Evolutionary conservation across 2,888 invertebrate species (phyloP).

Genomic region (Liposcelis brunnea): DNA sequence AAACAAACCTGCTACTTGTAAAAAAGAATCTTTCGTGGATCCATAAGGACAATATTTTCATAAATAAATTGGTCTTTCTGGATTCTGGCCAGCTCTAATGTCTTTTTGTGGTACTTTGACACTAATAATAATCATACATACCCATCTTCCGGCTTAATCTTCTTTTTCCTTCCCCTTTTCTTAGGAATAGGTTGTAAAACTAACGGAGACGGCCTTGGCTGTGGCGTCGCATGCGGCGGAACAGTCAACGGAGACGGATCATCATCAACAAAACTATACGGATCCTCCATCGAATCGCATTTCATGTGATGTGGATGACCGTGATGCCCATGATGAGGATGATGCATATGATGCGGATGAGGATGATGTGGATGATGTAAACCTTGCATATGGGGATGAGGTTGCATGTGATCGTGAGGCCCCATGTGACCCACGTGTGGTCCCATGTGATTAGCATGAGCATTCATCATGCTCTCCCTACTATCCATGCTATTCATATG

Average conservation of each 20-base stretch:
- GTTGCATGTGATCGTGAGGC: slow-evolving; percentile 6
- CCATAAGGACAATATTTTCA: too few species aligned
- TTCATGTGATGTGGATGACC: slow-evolving; percentile 26
- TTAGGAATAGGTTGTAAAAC: slow-evolving; percentile 39
- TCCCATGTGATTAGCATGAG: slow-evolving; percentile 5
- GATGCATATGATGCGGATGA: slow-evolving; percentile 15
- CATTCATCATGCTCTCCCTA: not conserved
- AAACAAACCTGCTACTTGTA: too few species aligned
- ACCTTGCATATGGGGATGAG: slow-evolving; percentile 13
- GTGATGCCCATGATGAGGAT: slow-evolving; percentile 14
- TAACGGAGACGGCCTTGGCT: slow-evolving; percentile 27
- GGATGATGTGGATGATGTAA: slow-evolving; percentile 13
- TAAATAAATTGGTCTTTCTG: too few species aligned
- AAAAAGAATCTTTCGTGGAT: too few species aligned
- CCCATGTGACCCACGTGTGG: slow-evolving; percentile 6
- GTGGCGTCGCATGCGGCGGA: slow-evolving; percentile 14
- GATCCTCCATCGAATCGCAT: slow-evolving; percentile 49
- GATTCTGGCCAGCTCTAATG: too few species aligned
- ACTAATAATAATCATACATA: too few species aligned
- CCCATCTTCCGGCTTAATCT: slow-evolving; percentile 33
- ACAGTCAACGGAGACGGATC: slow-evolving; percentile 31
- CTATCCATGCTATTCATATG: slow-evolving; percentile 3
- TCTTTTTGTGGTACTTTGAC: too few species aligned
- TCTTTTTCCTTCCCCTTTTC: slow-evolving; percentile 76
- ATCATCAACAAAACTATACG: slow-evolving; percentile 75